Base-by-base conservation (phyloP, 2,888 invertebrate species). In the Eupithecia subumbrata region DNA sequence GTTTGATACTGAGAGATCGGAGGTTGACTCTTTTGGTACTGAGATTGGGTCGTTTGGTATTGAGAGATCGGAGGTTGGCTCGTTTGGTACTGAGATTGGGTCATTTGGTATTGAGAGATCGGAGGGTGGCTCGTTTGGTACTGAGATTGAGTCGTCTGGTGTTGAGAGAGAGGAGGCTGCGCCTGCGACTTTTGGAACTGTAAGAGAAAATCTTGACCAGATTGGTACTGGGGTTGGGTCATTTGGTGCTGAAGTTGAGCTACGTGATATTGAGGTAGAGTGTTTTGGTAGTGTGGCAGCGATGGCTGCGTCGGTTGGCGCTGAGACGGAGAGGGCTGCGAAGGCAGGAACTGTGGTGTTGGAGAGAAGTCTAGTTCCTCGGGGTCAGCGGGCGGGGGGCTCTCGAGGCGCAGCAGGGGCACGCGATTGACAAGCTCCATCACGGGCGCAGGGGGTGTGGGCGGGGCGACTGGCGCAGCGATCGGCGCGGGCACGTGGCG, bases 401-500 rank as follows among this genome's bases (percentile, higher is more conserved):
- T 30, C 63, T 63, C 16, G 63, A 22, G 25, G 5, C 30, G 30
- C 63, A 56, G 63, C 5, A 30, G 30, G 30, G 25, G 63, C 30
- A 63, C 25, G 25, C 63, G 63, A n/a, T 56, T 56, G 56, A 11
- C 63, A 1, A 30, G 25, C 63, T 63, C 63, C 48, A 11, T 71
- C 9, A 69, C 40, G 25, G 56, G 67, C 74, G 40, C 76, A 75
- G 72, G 67, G 43, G 25, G 73, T 30, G 71, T 14, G 63, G 76
- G 75, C 52, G 30, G 78, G 72, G 71, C 63, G 67, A 16, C 71
- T 52, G 75, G n/a, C 76, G 48, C 78, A 84, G 79, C 84, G 84
- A 79, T 79, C 79, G 89, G 90, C 87, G 82, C 78, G 79, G 90
- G 90, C 89, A 93, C 93, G 90, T 93, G 91, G 5, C 82, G 84